Base-by-base conservation (phyloP, 2,113 vertebrate genomes). In the Semicossyphus pulcher region DNA sequence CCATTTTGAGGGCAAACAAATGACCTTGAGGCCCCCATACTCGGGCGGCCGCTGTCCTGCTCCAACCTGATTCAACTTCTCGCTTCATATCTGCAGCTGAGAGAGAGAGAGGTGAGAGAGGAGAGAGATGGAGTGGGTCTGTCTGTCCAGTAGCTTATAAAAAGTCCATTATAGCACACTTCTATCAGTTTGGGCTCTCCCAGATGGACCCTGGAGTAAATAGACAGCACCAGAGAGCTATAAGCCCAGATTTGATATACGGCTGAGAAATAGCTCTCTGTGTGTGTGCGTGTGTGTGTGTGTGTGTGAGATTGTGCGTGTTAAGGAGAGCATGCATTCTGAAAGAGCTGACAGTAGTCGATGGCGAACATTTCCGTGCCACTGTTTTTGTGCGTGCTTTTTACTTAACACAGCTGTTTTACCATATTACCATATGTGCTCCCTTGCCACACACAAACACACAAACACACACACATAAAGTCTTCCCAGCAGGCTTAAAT, bases 61-160 rank as follows among this genome's bases (percentile, higher is more conserved):
- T 54, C 83, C 66, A 70, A 86, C 65, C 78, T 80, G 80, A 89
- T 89, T 88, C 76, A 44, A 74, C 80, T 75, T 83, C 77, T 63
- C 61, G 71, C 68, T 66, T 87, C 81, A 87, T 92, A 89, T 88
- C 80, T 88, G 76, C 76, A 73, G 61, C 66, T 56, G 70, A 80
- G 72, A 44, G 52, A 26, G 37, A 41, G 66, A 31, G 37, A 36
- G 32, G 67, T 42, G 66, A 20, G 80, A 56, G 77, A 60, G 41
- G 62, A 48, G 58, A 66, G 74, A 87, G 86, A 86, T 90, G 74
- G 85, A 89, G 85, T 85, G 88, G 58, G 51, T 72, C 85, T 89
- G 89, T 90, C 88, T 85, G 80, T 89, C 89, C 89, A 78, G 70
- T 87, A 87, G 86, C 89, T 92, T 92, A 91, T 92, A 91, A 92